Evolutionary conservation across 2,888 invertebrate genomes (phyloP).

Genomic region (Lycaena phlaeas): DNA sequence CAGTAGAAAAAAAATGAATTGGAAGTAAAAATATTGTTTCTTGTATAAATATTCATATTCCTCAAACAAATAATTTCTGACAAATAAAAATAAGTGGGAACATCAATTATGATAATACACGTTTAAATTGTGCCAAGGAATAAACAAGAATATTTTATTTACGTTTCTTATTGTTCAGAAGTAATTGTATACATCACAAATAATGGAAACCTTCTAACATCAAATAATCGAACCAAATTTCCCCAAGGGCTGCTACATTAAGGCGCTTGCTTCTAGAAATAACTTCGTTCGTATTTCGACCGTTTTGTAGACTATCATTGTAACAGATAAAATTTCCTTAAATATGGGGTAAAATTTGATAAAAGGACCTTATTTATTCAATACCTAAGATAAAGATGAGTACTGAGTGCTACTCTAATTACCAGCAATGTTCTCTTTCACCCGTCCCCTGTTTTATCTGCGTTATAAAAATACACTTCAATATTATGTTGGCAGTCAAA

Average conservation of each 20-base stretch:
- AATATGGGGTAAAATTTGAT: constrained; percentile 1
- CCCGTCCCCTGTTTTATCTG: too few species aligned
- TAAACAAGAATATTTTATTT: background rate
- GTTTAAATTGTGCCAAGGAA: background rate
- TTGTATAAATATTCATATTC: too few species aligned
- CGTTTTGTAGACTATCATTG: constrained; percentile 3
- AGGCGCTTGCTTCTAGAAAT: constrained; percentile 14
- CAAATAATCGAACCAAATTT: constrained; percentile 16
- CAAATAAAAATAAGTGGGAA: background rate
- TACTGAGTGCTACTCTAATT: too few species aligned
- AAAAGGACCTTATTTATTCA: background rate
- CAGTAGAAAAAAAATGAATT: too few species aligned
- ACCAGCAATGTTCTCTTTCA: too few species aligned
- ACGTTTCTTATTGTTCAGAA: background rate
- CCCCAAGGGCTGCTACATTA: constrained; percentile 15
- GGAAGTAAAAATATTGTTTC: too few species aligned
- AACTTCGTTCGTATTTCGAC: constrained; percentile 11
- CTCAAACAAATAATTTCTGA: too few species aligned
- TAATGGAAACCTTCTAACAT: background rate
- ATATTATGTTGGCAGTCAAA: too few species aligned
- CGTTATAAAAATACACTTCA: too few species aligned
- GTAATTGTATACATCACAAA: background rate
- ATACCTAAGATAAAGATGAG: too few species aligned
- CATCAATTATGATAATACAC: background rate
- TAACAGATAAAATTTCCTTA: constrained; percentile 4